phyloP scores from a whole-genome alignment of 2,797 vertebrate genomes.

The Clarias fuscus region DNA sequence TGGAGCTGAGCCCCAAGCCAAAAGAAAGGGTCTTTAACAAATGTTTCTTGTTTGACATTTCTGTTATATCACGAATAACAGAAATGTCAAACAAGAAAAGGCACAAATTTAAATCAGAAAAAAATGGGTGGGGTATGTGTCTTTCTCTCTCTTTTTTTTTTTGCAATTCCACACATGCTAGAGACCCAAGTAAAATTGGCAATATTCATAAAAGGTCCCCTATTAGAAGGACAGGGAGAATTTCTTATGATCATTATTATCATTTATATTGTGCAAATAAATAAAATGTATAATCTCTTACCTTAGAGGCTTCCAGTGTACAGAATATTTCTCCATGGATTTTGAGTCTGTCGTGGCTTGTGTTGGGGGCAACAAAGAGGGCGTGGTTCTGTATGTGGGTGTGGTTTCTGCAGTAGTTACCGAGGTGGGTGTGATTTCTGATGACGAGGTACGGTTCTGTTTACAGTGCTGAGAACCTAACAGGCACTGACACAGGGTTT shows the following conservation, averaged over 20 bases:
- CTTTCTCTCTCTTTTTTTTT: too few relatives aligned
- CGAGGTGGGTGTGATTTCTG: background rate
- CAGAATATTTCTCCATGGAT: slow-evolving; percentile 29
- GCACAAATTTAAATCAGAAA: too few relatives aligned
- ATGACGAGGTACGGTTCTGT: slow-evolving; percentile 7
- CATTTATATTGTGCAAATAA: background rate
- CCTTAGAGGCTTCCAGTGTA: slow-evolving; percentile 57
- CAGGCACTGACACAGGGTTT: slow-evolving; percentile 55
- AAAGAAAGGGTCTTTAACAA: too few relatives aligned
- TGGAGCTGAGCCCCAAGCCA: too few relatives aligned
- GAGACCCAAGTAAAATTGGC: too few relatives aligned
- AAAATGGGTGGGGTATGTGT: too few relatives aligned
- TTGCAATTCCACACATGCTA: too few relatives aligned
- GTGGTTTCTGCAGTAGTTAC: background rate
- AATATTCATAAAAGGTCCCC: too few relatives aligned
- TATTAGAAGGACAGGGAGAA: background rate
- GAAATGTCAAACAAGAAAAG: too few relatives aligned
- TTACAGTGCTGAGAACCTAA: slow-evolving; percentile 56
- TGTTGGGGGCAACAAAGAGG: background rate
- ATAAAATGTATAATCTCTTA: slow-evolving; percentile 35
- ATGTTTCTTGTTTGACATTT: too few relatives aligned
- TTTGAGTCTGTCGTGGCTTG: background rate
- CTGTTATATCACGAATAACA: too few relatives aligned
- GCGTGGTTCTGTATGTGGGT: background rate
- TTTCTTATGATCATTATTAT: background rate